phyloP scores from a whole-genome alignment of 2,888 invertebrate genomes.

The Ceriagrion tenellum region DNA sequence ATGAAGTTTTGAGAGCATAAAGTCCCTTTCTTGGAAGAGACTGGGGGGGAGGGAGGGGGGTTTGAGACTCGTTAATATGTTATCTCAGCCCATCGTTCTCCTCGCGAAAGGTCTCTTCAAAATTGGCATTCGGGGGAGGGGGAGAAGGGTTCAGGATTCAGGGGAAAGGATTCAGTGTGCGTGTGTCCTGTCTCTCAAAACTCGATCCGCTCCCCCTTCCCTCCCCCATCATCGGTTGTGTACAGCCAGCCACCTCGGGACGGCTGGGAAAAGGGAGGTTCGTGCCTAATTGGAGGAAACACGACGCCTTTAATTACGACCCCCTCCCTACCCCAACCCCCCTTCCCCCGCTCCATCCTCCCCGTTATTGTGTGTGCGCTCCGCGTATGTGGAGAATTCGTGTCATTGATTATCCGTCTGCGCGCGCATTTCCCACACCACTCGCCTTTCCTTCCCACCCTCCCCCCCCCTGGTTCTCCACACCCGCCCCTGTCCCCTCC shows the following conservation, averaged over 20 bases:
- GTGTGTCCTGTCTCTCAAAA: neutral
- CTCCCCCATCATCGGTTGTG: neutral
- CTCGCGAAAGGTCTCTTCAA: neutral
- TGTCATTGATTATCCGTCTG: slow-evolving; percentile 31
- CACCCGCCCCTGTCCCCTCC: neutral
- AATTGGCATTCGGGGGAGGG: neutral
- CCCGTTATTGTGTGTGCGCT: too few species aligned
- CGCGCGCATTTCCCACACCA: neutral
- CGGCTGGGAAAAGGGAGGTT: neutral
- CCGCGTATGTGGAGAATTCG: neutral
- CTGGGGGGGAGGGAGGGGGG: neutral
- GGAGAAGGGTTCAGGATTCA: too few species aligned
- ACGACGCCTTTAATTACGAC: slow-evolving; percentile 4
- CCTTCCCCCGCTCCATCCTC: too few species aligned
- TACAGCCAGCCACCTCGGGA: neutral
- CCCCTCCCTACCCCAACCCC: neutral
- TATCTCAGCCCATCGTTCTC: neutral
- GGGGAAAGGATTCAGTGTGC: too few species aligned
- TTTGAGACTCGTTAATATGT: neutral
- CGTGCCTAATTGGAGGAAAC: slow-evolving; percentile 32
- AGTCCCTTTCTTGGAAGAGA: neutral
- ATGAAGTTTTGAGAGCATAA: neutral
- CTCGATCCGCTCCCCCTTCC: neutral
- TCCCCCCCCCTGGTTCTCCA: neutral
- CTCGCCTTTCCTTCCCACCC: neutral